These are phyloP conservation scores for Tenualosa ilisha DNA, from an alignment of 2,797 vertebrate genomes.

Conservation along the genomic window DNA sequence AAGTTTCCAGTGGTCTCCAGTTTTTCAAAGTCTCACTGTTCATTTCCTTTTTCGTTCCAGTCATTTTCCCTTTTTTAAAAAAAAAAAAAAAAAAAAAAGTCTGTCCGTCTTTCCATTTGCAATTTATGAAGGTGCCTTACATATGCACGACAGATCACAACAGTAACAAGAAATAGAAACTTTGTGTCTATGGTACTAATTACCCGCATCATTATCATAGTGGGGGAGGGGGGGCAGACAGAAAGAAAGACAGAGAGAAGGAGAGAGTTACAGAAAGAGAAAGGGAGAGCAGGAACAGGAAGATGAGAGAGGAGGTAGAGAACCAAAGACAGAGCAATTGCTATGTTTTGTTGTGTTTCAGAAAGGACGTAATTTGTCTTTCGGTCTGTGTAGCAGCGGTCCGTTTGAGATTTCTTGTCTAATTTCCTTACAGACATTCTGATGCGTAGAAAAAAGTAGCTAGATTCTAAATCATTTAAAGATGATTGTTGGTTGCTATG, in stretches of 20 bases:
- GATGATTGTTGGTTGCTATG: conserved; percentile 81
- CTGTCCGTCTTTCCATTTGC: conserved; percentile 65
- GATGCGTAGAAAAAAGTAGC: conserved; percentile 67
- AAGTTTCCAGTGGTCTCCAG: conserved; percentile 56
- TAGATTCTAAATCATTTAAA: conserved; percentile 72
- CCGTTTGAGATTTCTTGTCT: conserved; percentile 59
- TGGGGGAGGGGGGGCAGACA: conserved; percentile 63
- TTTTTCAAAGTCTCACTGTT: neutral
- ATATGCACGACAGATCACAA: conserved; percentile 83
- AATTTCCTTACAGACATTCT: conserved; percentile 58
- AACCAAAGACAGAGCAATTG: conserved; percentile 68
- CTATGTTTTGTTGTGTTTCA: conserved; percentile 65
- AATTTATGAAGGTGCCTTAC: conserved; percentile 87
- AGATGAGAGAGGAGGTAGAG: conserved; percentile 74
- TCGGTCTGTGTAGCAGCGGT: conserved; percentile 60
- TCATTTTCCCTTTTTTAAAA: conserved; percentile 62
- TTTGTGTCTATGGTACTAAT: conserved; percentile 84
- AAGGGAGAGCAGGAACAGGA: neutral
- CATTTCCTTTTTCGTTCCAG: conserved; percentile 52
- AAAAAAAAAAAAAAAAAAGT: conserved; percentile 57
- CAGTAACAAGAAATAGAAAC: conserved; percentile 86
- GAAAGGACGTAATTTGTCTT: conserved; percentile 64
- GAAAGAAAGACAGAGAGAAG: conserved; percentile 57
- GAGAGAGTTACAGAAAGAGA: conserved; percentile 46
- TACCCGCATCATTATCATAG: conserved; percentile 88